A percentile compares a stretch with the other conserved stretches of the same genome.
These are phyloP conservation scores for Ammodytes marinus DNA, from an alignment of 2,113 vertebrate species.

Conservation along the genomic window DNA sequence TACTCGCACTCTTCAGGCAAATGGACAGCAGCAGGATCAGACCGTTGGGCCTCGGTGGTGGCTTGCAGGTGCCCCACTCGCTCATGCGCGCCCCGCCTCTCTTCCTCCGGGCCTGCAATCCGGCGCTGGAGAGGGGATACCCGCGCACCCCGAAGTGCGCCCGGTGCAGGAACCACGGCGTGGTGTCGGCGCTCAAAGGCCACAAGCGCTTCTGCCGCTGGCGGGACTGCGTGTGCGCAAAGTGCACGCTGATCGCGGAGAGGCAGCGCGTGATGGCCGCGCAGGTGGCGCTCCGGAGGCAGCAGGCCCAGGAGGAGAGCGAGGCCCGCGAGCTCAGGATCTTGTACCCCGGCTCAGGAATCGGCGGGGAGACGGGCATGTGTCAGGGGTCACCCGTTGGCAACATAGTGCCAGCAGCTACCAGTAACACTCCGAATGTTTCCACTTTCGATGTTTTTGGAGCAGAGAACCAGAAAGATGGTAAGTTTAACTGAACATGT, in stretches of 20 bases:
- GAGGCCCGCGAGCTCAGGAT: constrained; percentile 86
- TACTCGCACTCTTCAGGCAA: not conserved
- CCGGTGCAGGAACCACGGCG: constrained; percentile 92
- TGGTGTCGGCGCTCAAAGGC: constrained; percentile 93
- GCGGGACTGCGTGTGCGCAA: constrained; percentile 92
- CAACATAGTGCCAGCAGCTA: constrained; percentile 6
- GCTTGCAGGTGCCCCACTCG: constrained; percentile 79
- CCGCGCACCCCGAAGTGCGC: constrained; percentile 92
- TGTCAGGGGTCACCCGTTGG: constrained; percentile 43
- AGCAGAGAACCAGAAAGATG: constrained; percentile 67
- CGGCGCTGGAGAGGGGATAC: constrained; percentile 84
- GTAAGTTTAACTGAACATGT: constrained; percentile 50
- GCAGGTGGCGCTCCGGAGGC: constrained; percentile 92
- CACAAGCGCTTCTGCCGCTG: constrained; percentile 94
- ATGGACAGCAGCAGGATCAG: constrained; percentile 83
- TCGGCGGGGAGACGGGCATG: constrained; percentile 52
- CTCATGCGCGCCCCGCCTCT: constrained; percentile 83
- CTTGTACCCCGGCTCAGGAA: constrained; percentile 72
- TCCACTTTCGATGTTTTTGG: constrained; percentile 70
- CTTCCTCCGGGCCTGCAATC: constrained; percentile 75
- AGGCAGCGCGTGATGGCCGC: constrained; percentile 94
- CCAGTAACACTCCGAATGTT: constrained; percentile 21
- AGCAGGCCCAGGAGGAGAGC: constrained; percentile 93
- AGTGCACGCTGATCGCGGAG: constrained; percentile 93
- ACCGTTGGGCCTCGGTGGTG: constrained; percentile 68